A percentile compares a stretch with the other conserved stretches of the same genome.
Evolutionary conservation across 2,888 invertebrate genomes (phyloP).

Genomic region (Camponotus fellah): DNA sequence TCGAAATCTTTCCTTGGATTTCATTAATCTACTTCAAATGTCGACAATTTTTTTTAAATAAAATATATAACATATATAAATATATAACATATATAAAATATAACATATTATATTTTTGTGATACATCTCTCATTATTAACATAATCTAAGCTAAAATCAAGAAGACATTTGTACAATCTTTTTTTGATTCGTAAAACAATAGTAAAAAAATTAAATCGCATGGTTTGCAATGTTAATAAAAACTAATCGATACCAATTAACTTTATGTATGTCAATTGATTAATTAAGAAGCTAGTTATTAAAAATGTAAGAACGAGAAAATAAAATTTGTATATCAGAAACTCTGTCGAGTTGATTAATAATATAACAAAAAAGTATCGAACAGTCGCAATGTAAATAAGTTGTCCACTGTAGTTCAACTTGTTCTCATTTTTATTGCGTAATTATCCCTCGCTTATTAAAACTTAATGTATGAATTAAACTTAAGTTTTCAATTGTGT

Average conservation of each 20-base stretch:
- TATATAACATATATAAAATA: too few relatives aligned
- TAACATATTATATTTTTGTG: background rate
- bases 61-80: background rate
- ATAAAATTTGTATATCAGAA: conserved; percentile 70
- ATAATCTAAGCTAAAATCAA: background rate
- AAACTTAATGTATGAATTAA: conserved; percentile 28
- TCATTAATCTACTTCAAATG: conserved; percentile 15
- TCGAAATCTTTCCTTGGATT: background rate
- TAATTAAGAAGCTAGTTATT: conserved; percentile 59
- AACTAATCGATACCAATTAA: conserved; percentile 46
- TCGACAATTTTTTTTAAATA: background rate
- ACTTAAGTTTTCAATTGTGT: conserved; percentile 32
- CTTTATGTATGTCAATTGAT: conserved; percentile 57
- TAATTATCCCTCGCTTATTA: conserved; percentile 51
- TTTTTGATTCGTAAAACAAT: background rate
- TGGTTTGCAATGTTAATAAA: conserved; percentile 9
- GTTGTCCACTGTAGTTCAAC: conserved; percentile 56
- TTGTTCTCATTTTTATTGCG: conserved; percentile 57
- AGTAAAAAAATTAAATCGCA: background rate
- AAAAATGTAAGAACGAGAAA: conserved; percentile 74
- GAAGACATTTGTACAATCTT: background rate
- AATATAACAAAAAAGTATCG: too few relatives aligned
- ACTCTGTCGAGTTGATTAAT: conserved; percentile 3
- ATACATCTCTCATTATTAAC: background rate
- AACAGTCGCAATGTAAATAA: too few relatives aligned